Evolutionary conservation across 2,113 vertebrate species (phyloP).

Genomic region (Podiceps cristatus): DNA sequence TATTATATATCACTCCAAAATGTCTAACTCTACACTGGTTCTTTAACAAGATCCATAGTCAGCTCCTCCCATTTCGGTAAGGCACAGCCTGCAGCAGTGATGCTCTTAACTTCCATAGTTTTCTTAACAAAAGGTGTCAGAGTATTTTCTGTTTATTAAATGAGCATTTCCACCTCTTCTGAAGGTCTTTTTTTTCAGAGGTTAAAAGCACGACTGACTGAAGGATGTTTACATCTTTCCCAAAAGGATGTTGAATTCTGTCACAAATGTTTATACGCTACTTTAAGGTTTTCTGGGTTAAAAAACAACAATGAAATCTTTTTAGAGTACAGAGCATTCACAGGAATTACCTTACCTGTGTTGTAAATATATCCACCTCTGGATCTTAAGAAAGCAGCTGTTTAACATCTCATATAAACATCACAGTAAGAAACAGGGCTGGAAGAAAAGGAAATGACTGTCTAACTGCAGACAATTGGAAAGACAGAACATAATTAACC

Average conservation of each 20-base stretch:
- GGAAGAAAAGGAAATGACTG: constrained; percentile 8
- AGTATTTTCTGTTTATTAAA: neutral
- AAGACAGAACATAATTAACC: neutral
- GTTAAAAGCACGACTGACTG: neutral
- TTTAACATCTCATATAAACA: neutral
- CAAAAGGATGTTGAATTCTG: neutral
- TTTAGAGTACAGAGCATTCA: neutral
- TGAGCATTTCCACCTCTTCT: neutral
- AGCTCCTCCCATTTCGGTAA: neutral
- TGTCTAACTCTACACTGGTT: neutral
- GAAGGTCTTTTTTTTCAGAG: neutral
- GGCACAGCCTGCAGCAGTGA: neutral
- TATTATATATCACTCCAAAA: neutral
- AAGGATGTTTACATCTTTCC: neutral
- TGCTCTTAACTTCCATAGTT: neutral
- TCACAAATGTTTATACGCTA: neutral
- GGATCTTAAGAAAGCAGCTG: neutral
- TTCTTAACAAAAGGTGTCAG: neutral
- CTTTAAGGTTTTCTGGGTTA: neutral
- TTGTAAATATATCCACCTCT: neutral
- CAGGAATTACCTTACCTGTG: neutral
- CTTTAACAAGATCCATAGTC: neutral
- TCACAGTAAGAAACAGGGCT: neutral
- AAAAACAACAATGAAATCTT: neutral
- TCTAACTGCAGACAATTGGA: neutral